Conservation (phyloP, 2,113 vertebrate species). For the Rhipidura dahli region DNA sequence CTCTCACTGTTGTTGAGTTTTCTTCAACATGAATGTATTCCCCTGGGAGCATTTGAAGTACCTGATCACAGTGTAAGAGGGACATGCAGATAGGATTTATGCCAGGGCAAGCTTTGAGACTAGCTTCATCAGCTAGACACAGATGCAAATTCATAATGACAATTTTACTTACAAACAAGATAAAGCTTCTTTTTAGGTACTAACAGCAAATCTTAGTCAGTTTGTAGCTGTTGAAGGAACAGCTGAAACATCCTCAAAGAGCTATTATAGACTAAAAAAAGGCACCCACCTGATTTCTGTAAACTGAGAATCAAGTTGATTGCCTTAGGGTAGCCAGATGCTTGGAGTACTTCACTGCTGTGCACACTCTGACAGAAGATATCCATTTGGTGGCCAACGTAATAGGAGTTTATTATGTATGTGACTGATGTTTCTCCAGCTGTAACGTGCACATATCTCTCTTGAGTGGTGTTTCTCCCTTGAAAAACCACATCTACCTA, state of each 20-base stretch:
- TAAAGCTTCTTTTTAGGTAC: background rate
- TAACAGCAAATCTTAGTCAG: background rate
- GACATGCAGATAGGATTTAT: background rate
- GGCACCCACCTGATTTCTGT: conserved; percentile 18
- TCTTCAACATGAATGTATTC: background rate
- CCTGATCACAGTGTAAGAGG: background rate
- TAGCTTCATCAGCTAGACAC: background rate
- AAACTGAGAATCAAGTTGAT: background rate
- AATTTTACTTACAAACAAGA: background rate
- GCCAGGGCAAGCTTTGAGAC: background rate
- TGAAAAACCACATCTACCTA: conserved; percentile 43
- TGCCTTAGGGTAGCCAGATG: conserved; percentile 36
- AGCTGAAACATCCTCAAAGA: background rate
- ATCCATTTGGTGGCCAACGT: conserved; percentile 37
- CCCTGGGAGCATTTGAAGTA: background rate
- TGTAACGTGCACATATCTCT: conserved; percentile 54
- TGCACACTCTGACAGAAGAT: conserved; percentile 59
- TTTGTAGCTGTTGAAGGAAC: background rate
- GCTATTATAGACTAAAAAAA: background rate
- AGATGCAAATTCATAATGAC: background rate
- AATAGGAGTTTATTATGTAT: conserved; percentile 63
- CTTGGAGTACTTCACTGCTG: background rate
- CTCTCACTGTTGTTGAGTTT: background rate
- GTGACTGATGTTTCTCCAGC: conserved; percentile 63
- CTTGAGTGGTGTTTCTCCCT: conserved; percentile 32